These are phyloP conservation scores for Platycheirus albimanus DNA, from an alignment of 2,888 invertebrate genomes.

Conservation along the genomic window DNA sequence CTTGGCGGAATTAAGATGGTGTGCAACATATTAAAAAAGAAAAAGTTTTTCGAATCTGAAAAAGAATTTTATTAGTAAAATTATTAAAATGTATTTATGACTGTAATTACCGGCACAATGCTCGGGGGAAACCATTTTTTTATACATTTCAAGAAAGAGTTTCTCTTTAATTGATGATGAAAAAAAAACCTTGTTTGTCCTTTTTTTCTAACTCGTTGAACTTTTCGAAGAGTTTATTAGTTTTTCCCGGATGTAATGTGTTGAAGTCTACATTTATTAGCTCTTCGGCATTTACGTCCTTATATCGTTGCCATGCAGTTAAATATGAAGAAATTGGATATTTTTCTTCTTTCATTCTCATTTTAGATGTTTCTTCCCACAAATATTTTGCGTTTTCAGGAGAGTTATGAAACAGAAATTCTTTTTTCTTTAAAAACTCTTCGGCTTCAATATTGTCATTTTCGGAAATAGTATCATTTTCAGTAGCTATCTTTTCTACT, in stretches of 20 bases:
- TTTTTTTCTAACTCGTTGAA: slow-evolving; percentile 23
- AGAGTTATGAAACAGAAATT: slow-evolving; percentile 2
- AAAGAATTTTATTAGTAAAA: background rate
- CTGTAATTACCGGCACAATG: background rate
- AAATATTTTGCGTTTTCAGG: background rate
- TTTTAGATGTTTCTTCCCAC: too few relatives aligned
- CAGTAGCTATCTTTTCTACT: background rate
- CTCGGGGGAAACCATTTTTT: slow-evolving; percentile 2
- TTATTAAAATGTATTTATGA: background rate
- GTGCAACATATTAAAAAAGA: too few relatives aligned
- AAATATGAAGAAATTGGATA: too few relatives aligned
- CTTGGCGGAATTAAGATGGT: too few relatives aligned
- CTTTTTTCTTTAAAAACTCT: slow-evolving; percentile 1
- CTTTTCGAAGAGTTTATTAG: slow-evolving; percentile 19
- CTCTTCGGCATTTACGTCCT: too few relatives aligned
- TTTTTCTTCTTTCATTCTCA: too few relatives aligned
- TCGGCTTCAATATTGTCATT: background rate
- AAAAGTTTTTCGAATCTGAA: background rate
- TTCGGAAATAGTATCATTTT: background rate
- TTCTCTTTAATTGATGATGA: slow-evolving; percentile 22
- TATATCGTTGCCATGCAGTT: too few relatives aligned
- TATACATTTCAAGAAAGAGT: too few relatives aligned
- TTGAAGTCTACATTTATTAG: too few relatives aligned
- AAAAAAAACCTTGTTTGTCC: slow-evolving; percentile 7
- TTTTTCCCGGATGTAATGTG: too few relatives aligned